These are phyloP conservation scores for Procambarus clarkii DNA, from an alignment of 1,140 invertebrate species.

Conservation along the genomic window DNA sequence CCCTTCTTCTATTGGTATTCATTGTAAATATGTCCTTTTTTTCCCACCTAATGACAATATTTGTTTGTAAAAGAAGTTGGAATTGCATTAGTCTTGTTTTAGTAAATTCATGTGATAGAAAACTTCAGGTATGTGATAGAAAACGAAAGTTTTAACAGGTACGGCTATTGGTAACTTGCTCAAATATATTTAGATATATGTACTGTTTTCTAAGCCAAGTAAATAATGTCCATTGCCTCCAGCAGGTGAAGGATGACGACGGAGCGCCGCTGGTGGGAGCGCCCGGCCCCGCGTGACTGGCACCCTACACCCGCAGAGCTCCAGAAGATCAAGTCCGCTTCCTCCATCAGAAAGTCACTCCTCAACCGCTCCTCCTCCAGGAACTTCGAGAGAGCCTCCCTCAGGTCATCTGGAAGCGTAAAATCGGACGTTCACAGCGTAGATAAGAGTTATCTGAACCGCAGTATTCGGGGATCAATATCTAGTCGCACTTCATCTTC, in stretches of 20 bases:
- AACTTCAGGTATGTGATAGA: too few species aligned
- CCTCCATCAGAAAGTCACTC: slow-evolving; percentile 35
- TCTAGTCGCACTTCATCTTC: background rate
- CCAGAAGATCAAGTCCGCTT: slow-evolving; percentile 29
- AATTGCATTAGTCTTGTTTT: too few species aligned
- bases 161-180: too few species aligned
- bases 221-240: background rate
- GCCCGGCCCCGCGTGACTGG: slow-evolving; percentile 38
- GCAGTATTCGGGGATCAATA: background rate
- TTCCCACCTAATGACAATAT: too few species aligned
- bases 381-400: background rate
- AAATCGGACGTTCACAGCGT: background rate
- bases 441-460: slow-evolving; percentile 4
- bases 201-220: too few species aligned
- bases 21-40: too few species aligned
- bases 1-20: too few species aligned
- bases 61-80: too few species aligned
- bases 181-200: too few species aligned
- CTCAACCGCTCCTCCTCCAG: slow-evolving; percentile 21
- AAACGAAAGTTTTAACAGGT: too few species aligned
- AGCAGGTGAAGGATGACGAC: slow-evolving; percentile 41
- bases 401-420: background rate
- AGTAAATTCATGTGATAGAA: too few species aligned
- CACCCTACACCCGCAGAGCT: slow-evolving; percentile 24
- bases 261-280: slow-evolving; percentile 54